Evolutionary conservation across 1,140 invertebrate species (phyloP), one percentile per base, ranked within the genome.

Genomic region (Caenorhabditis tropicalis): DNA sequence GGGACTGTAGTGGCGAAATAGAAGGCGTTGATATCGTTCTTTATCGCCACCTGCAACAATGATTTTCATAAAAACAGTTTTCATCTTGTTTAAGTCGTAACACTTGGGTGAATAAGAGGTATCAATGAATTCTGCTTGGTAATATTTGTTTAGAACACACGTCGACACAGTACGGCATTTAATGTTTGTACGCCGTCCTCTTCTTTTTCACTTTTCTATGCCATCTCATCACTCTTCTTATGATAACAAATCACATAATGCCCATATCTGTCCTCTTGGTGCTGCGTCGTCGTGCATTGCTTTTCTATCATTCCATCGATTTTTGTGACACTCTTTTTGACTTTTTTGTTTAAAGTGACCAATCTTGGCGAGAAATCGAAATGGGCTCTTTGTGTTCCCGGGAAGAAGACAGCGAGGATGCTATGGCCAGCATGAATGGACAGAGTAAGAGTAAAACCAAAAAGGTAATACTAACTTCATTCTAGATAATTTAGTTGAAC

Each of bases 21-120:
- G 92, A 99, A 97, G 2, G 99, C 96, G 92, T 98, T 97, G 29
- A 99, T 96, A 92, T 97, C 99, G 93, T 99, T 99, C 92, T 99
- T 99, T 16, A 99, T 94, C 15, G 98, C 98, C 83, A 99, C 96
- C 94, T 96, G 92, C 10, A 93, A 92, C 21, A 81, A 36, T n/a
- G n/a, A n/a, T n/a, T 27, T 56, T 56, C 21, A 27, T 27, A 10
- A 27, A 10, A 65, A 36, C 33, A 19, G 10, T 65, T 60, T 33
- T 16, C 29, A 29, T 43, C 39, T 43, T 12, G 29, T 56, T 24
- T 56, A 27, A 27, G 21, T 65, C 33, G 10, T 36, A 12, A 6
- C 7, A 43, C 43, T 24, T 24, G 15, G 7, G 19, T 7, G 36
- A 74, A 43, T 21, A 43, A 74, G 36, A 39, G 36, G 36, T 19